Evolutionary conservation across 2,113 vertebrate species (phyloP), one percentile per base, ranked within the genome.

Genomic region (Hippopotamus amphibius): DNA sequence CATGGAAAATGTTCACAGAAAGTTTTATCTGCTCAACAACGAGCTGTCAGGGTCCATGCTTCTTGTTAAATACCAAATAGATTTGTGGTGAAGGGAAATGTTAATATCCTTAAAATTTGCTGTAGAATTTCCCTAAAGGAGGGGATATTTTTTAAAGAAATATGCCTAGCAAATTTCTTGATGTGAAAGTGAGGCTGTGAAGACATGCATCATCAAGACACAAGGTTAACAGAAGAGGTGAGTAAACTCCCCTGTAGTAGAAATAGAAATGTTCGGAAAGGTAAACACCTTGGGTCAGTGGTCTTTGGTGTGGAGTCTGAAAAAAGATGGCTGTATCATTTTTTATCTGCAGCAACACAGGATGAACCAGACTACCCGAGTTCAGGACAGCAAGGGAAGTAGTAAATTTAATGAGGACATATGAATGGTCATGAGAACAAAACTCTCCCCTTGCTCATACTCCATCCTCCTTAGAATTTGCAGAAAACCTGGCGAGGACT

Each of bases 31-130:
- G 12, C 57, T 97, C 65, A 86, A 77, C 46, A 94, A 59, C n/a
- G 59, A 97, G 76, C 88, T 95, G 86, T 96, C 65, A 88, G 77
- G 59, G 50, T 71, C 81, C 71, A 88, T 33, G 30, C 37, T 94
- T 95, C 93, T 96, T 96, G 46, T 81, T 89, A 96, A 97, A 79
- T 92, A 69, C 30, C 96, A 97, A 95, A 92, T 74, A 65, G 41
- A 95, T 97, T 77, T 95, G 79, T 46, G 61, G 41, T 87, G 65
- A 90, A 90, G 79, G 57, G 17, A 85, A 88, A 97, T 93, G 53
- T 89, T 90, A 81, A 76, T 79, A 88, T 88, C 53, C 90, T 97
- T 82, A 63, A 63, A 95, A 61, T 43, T 77, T 96, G 41, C 30
- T 77, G 12, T 33, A 88, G 46, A 91, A 61, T 89, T 87, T 68